phyloP scores from a whole-genome alignment of 2,797 vertebrate species.

The Eulemur albifrons region DNA sequence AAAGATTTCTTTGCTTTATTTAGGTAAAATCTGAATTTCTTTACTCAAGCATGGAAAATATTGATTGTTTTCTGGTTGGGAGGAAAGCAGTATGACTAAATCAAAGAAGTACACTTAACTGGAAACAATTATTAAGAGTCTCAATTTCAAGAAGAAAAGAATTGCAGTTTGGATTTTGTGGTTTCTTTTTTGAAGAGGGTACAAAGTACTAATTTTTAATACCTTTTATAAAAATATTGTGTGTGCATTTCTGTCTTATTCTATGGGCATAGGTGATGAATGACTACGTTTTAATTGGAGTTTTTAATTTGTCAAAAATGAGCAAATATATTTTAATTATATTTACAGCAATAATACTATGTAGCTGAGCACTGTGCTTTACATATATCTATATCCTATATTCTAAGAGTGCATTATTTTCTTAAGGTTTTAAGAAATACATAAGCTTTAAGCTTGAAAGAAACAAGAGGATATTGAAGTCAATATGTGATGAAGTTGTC shows the following conservation, averaged over 20 bases:
- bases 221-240: background rate
- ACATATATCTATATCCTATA: background rate
- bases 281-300: background rate
- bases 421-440: background rate
- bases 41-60: conserved; percentile 34
- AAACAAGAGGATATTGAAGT: background rate
- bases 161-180: background rate
- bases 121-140: conserved; percentile 28
- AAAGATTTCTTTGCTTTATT: conserved; percentile 31
- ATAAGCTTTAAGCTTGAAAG: background rate
- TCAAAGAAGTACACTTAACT: conserved; percentile 27
- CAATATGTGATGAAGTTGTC: background rate
- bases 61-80: conserved; percentile 41
- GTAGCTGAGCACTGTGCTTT: background rate
- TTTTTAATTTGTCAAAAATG: conserved; percentile 36
- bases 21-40: conserved; percentile 49
- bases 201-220: background rate
- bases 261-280: background rate
- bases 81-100: background rate
- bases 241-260: background rate
- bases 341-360: background rate
- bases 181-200: background rate
- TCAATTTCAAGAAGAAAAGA: conserved; percentile 35
- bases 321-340: conserved; percentile 26
- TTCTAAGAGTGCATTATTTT: background rate